Base-by-base conservation (phyloP, 1,140 invertebrate species). In the Cydia strobilella region DNA sequence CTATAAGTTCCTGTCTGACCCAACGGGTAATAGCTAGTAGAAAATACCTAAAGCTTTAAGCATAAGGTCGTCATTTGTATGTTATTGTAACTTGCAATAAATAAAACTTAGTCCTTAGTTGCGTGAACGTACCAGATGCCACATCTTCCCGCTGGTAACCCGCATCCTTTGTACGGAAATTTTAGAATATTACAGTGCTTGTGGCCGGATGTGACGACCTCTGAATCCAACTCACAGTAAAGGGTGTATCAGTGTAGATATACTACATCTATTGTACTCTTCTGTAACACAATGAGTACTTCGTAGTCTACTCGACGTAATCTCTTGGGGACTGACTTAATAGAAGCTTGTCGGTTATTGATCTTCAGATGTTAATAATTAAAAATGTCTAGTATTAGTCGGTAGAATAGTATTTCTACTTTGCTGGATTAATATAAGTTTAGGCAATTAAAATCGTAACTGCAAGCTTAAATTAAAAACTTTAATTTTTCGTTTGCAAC, bases 161-260 rank as follows among this genome's bases (percentile, higher is more conserved):
- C 65, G 31, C 65, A 69, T 69, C 65, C 65, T 69, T 69, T 69
- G 65, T 20, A 42, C 31, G 31, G 23, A 39, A 45, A 18, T 35
- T 69, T 69, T 69, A 31, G 65, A 35, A 69, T 35, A 69, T 69
- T 69, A 35, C 65, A 35, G 31, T 35, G 5, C 27, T 35, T 18
- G n/a, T 69, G 31, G 65, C n/a, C 65, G 65, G 65, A 69, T 69
- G n/a, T 39, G 27, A 66, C 27, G 27, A 39, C 65, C n/a, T 18
- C 13, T 69, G 6, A 35, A 15, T 9, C 18, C 65, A 18, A 31
- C 27, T 66, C 12, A 31, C n/a, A 51, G 12, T 18, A 51, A 51
- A 18, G 48, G n/a, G n/a, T 51, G n/a, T 51, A 51, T 51, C 48
- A n/a, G 0, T 51, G 4, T 51, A n/a, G 15, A 9, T 13, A n/a